Percentiles rank a stretch among this genome's conserved stretches.
Evolutionary conservation across 1,140 invertebrate species (phyloP).

Genomic region (Drosophila teissieri): DNA sequence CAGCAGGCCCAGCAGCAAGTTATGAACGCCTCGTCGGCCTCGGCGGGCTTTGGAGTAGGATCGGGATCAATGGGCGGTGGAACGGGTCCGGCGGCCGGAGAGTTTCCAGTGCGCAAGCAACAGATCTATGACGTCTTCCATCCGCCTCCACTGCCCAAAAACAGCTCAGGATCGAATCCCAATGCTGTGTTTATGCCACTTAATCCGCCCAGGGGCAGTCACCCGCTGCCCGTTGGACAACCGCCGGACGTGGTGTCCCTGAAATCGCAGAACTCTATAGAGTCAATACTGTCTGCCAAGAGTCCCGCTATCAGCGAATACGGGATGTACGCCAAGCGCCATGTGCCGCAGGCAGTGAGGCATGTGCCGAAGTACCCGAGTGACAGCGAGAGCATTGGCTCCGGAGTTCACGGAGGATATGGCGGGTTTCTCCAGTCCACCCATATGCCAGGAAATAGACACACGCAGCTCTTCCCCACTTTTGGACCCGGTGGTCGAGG

Average conservation of each 20-base stretch:
- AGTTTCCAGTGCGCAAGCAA: constrained; percentile 76
- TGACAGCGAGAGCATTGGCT: constrained; percentile 87
- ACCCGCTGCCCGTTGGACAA: constrained; percentile 36
- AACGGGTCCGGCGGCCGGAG: constrained; percentile 52
- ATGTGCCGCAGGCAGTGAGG: constrained; percentile 82
- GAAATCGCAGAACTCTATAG: constrained; percentile 84
- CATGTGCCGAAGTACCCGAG: constrained; percentile 87
- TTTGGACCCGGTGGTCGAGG: constrained; percentile 65
- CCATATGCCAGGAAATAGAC: constrained; percentile 59
- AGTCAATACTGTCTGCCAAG: constrained; percentile 80
- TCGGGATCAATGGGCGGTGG: constrained; percentile 12
- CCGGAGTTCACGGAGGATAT: constrained; percentile 77
- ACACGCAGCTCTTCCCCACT: constrained; percentile 77
- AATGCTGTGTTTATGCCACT: constrained; percentile 70
- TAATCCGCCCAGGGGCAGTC: constrained; percentile 45
- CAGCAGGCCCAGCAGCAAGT: constrained; percentile 83
- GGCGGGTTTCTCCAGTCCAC: constrained; percentile 27
- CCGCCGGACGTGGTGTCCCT: constrained; percentile 74
- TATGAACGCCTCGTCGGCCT: constrained; percentile 34
- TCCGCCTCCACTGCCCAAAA: constrained; percentile 54
- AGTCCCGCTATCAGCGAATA: constrained; percentile 79
- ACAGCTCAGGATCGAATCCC: constrained; percentile 56
- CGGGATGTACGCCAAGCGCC: constrained; percentile 66
- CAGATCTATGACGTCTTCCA: constrained; percentile 79
- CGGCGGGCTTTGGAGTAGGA: constrained; percentile 11